These are phyloP conservation scores for Ecdyonurus torrentis DNA, from an alignment of 2,888 invertebrate species.

Conservation along the genomic window DNA sequence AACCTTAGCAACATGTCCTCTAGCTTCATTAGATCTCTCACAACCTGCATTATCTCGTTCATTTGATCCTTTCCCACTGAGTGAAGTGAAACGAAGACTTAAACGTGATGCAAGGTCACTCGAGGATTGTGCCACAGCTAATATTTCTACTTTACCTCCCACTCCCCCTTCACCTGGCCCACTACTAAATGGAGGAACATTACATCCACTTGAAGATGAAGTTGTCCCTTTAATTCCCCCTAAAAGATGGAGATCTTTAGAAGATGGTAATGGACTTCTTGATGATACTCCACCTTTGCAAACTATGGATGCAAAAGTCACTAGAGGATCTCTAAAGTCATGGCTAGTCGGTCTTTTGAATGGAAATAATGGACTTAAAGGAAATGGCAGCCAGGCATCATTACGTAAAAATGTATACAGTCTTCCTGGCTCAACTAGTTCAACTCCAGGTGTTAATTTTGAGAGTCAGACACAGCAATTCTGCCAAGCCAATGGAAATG, in stretches of 20 bases:
- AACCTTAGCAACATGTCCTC: not conserved
- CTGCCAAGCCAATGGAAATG: not conserved
- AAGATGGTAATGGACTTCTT: not conserved
- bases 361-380: conserved; percentile 44
- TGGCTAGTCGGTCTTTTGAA: conserved; percentile 64
- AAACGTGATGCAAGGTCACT: not conserved
- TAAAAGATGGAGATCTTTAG: not conserved
- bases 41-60: not conserved
- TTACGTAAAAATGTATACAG: conserved; percentile 25
- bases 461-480: not conserved
- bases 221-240: not conserved
- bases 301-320: conserved; percentile 11
- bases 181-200: not conserved
- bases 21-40: not conserved
- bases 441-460: not conserved
- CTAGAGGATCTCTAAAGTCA: conserved; percentile 46
- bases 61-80: not conserved
- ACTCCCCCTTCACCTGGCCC: not conserved
- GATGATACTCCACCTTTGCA: not conserved
- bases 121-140: not conserved
- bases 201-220: not conserved
- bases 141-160: not conserved
- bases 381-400: conserved; percentile 36
- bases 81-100: not conserved
- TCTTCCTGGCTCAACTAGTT: not conserved